Evolutionary conservation across 2,797 vertebrate species (phyloP).

Genomic region (Tadarida brasiliensis): DNA sequence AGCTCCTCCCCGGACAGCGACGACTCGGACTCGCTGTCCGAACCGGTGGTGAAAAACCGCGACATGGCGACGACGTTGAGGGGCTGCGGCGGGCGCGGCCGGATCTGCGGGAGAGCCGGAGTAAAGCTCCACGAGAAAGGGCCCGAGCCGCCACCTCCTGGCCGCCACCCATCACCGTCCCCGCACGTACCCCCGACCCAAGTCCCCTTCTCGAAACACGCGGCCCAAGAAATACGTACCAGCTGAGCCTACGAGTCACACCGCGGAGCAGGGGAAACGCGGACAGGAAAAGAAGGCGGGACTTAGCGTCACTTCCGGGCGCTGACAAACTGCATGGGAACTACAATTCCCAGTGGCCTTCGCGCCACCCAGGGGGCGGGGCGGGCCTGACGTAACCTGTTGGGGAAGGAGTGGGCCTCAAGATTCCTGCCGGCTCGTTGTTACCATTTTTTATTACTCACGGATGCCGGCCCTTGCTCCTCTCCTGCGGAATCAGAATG

Average conservation of each 20-base stretch:
- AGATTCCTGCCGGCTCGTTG: fast-evolving
- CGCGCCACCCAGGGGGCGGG: background rate
- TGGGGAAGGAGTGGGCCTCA: fast-evolving
- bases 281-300: background rate
- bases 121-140: background rate
- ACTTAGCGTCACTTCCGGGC: constrained; percentile 62
- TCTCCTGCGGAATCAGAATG: background rate
- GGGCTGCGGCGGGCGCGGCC: background rate
- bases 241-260: fast-evolving
- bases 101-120: background rate
- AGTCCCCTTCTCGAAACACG: background rate
- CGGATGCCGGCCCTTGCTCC: fast-evolving
- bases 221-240: background rate
- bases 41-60: constrained; percentile 96
- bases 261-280: background rate
- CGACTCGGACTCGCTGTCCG: constrained; percentile 96
- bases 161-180: background rate
- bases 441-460: background rate
- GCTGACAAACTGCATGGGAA: fast-evolving
- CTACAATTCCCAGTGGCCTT: constrained; percentile 66
- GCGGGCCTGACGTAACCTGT: fast-evolving
- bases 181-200: fast-evolving
- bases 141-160: background rate
- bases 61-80: constrained; percentile 90
- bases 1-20: constrained; percentile 94